Conservation (phyloP, 2,888 invertebrate genomes). For the Thera obeliscata region DNA sequence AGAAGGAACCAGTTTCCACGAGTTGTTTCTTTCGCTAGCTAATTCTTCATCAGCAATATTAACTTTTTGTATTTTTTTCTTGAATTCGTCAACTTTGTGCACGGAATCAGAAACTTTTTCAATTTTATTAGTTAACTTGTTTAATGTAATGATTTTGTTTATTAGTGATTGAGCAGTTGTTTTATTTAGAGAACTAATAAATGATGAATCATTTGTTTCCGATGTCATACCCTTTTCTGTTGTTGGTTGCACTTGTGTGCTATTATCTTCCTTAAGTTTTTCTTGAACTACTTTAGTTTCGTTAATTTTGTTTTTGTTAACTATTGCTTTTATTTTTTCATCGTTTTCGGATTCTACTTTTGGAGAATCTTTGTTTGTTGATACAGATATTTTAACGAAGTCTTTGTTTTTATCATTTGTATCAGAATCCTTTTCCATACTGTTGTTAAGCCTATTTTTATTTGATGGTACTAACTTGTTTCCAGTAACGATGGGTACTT, state of each 20-base stretch:
- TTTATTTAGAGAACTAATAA: conserved; percentile 32
- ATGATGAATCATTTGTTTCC: conserved; percentile 23
- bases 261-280: conserved; percentile 33
- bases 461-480: conserved; percentile 25
- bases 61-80: conserved; percentile 79
- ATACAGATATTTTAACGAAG: conserved; percentile 51
- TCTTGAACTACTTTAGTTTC: conserved; percentile 13
- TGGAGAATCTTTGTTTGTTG: conserved; percentile 31
- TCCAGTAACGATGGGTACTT: conserved; percentile 30
- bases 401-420: conserved; percentile 40
- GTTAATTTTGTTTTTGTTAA: conserved; percentile 24
- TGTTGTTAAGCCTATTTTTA: conserved; percentile 30
- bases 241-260: not conserved
- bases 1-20: conserved; percentile 86
- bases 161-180: conserved; percentile 36
- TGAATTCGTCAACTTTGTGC: conserved; percentile 76
- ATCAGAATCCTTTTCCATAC: conserved; percentile 31
- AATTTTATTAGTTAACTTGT: conserved; percentile 45
- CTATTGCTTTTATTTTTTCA: conserved; percentile 23
- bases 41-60: conserved; percentile 77
- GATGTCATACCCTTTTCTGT: conserved; percentile 30
- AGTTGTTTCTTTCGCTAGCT: conserved; percentile 68
- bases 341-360: conserved; percentile 25
- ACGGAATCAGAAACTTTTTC: conserved; percentile 50
- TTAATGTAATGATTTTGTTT: conserved; percentile 43